Percentiles rank a stretch among this genome's conserved stretches.
Evolutionary conservation across 2,888 invertebrate species (phyloP).

Genomic region (Eupithecia insigniata): DNA sequence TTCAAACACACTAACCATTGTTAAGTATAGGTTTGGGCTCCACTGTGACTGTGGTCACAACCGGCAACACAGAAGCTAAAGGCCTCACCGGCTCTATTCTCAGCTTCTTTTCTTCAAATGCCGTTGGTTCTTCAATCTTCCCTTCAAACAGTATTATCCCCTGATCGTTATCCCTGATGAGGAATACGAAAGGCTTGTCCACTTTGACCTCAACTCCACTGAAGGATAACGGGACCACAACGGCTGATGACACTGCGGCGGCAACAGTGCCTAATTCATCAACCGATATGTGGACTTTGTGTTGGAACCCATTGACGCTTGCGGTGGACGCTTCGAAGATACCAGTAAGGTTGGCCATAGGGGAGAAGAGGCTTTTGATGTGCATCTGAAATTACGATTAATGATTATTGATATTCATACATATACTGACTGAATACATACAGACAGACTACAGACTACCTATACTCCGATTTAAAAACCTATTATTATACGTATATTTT

Average conservation of each 20-base stretch:
- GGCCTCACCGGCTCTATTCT: constrained; percentile 32
- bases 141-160: constrained; percentile 87
- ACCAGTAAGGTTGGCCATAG: constrained; percentile 83
- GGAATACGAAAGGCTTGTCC: constrained; percentile 87
- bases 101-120: constrained; percentile 34
- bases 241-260: constrained; percentile 84
- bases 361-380: constrained; percentile 82
- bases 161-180: constrained; percentile 83
- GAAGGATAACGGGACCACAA: constrained; percentile 86
- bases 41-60: neutral
- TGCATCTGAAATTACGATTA: constrained; percentile 79
- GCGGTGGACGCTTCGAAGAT: constrained; percentile 74
- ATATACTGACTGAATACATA: too few species aligned
- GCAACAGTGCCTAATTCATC: constrained; percentile 87
- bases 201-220: constrained; percentile 78
- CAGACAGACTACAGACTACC: too few species aligned
- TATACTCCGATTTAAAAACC: too few species aligned
- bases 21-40: constrained; percentile 8
- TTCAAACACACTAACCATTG: neutral
- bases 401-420: neutral
- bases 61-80: constrained; percentile 4
- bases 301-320: constrained; percentile 83
- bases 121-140: constrained; percentile 80
- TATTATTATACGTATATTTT: too few species aligned
- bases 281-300: constrained; percentile 86